These are phyloP conservation scores for Acanthisitta chloris DNA, from an alignment of 2,113 vertebrate species.

Conservation along the genomic window DNA sequence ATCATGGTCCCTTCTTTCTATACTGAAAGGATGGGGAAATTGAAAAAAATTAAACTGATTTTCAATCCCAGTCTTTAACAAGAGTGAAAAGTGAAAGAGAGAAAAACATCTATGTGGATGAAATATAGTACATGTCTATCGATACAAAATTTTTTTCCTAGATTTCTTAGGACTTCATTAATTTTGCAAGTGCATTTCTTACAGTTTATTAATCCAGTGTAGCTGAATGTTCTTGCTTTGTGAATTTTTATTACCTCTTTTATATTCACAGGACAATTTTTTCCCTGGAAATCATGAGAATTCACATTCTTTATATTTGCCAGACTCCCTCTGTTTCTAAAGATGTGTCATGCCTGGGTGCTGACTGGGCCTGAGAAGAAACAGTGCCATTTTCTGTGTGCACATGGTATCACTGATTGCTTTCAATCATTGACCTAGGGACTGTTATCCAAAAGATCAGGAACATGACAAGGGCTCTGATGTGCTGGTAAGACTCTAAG, in stretches of 20 bases:
- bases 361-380: neutral
- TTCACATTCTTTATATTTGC: neutral
- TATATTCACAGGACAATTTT: neutral
- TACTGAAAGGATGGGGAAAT: neutral
- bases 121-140: neutral
- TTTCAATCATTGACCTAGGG: conserved; percentile 1
- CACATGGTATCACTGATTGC: neutral
- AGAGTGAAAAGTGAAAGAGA: neutral
- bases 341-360: neutral
- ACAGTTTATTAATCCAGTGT: conserved; percentile 2
- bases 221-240: neutral
- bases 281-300: neutral
- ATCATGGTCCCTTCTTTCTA: neutral
- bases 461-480: neutral
- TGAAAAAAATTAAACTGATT: neutral
- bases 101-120: neutral
- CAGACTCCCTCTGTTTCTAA: neutral
- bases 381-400: neutral
- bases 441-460: neutral
- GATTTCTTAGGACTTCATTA: conserved; percentile 30
- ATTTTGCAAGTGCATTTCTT: conserved; percentile 29
- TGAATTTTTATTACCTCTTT: neutral
- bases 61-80: neutral
- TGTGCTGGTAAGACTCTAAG: neutral
- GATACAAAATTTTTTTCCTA: conserved; percentile 11